Conservation (phyloP, 1,140 invertebrate species). For the Luehdorfia chinensis region DNA sequence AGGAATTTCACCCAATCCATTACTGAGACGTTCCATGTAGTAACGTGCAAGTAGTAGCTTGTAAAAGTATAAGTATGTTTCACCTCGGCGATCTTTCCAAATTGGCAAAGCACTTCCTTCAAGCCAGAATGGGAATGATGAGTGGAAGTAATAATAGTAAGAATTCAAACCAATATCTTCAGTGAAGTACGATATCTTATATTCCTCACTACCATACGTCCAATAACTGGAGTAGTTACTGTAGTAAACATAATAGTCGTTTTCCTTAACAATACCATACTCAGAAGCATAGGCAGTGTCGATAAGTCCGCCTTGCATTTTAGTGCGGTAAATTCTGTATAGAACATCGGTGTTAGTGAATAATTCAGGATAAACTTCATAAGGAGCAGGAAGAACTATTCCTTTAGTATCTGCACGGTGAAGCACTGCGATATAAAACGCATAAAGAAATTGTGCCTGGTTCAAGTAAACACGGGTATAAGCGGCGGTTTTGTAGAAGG, state of each 20-base stretch:
- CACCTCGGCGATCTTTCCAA: slow-evolving; percentile 77
- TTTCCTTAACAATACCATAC: no score
- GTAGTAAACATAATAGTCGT: no score
- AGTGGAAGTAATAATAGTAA: slow-evolving; percentile 84
- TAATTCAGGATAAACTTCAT: slow-evolving; percentile 80
- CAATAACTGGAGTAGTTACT: no score
- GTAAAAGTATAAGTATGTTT: slow-evolving; percentile 80
- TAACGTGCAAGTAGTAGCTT: slow-evolving; percentile 82
- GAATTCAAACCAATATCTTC: slow-evolving; percentile 84
- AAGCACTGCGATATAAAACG: slow-evolving; percentile 79
- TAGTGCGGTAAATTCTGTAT: no score
- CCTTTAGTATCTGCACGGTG: slow-evolving; percentile 78
- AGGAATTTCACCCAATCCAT: slow-evolving; percentile 79
- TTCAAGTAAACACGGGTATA: slow-evolving; percentile 80
- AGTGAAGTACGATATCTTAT: slow-evolving; percentile 86
- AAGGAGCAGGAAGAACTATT: slow-evolving; percentile 79
- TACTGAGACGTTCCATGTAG: slow-evolving; percentile 82
- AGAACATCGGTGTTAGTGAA: slow-evolving; percentile 80
- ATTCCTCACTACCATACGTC: no score
- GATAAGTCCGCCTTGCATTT: no score
- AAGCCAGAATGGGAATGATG: slow-evolving; percentile 82
- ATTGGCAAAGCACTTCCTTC: slow-evolving; percentile 68
- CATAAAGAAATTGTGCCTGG: slow-evolving; percentile 79
- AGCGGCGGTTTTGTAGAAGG: slow-evolving; percentile 80
- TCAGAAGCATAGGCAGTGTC: no score